Conservation (phyloP, 92 coral and sea anemone genomes). For the Umimayanthus chanpuru region DNA sequence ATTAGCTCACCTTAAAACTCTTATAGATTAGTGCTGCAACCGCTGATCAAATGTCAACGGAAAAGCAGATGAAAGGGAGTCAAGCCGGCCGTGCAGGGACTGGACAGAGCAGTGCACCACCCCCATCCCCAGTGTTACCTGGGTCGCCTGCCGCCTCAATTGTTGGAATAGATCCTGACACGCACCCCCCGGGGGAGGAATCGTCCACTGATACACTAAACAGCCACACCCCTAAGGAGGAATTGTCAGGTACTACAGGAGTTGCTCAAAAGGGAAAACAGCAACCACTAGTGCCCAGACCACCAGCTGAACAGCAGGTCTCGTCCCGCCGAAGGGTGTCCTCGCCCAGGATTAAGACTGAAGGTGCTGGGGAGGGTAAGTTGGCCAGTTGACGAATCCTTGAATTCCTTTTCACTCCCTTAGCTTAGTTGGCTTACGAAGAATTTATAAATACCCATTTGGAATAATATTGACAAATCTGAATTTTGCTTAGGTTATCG, state of each 20-base stretch:
- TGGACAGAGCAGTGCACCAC: constrained; percentile 77
- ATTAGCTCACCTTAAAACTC: no score
- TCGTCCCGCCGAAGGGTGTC: neutral
- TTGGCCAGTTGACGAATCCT: neutral
- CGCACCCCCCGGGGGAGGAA: constrained; percentile 28
- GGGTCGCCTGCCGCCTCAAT: constrained; percentile 69
- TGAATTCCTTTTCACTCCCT: no score
- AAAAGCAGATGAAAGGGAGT: constrained; percentile 44
- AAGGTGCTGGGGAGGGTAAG: neutral
- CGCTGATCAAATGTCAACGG: constrained; percentile 37
- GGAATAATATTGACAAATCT: no score
- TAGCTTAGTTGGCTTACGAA: no score
- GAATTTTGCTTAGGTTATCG: no score
- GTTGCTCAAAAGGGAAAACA: neutral
- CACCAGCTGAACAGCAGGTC: neutral
- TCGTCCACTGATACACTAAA: neutral
- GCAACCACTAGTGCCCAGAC: neutral
- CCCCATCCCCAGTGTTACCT: constrained; percentile 72
- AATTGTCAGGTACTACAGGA: neutral
- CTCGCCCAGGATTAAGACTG: neutral
- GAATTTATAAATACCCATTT: no score
- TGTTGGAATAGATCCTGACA: constrained; percentile 40
- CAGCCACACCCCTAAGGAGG: neutral
- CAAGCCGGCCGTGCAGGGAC: constrained; percentile 55
- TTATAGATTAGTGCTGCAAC: constrained; percentile 1